These are phyloP conservation scores for Microcebus lehilahytsara DNA, from an alignment of 2,113 vertebrate genomes.

Conservation along the genomic window DNA sequence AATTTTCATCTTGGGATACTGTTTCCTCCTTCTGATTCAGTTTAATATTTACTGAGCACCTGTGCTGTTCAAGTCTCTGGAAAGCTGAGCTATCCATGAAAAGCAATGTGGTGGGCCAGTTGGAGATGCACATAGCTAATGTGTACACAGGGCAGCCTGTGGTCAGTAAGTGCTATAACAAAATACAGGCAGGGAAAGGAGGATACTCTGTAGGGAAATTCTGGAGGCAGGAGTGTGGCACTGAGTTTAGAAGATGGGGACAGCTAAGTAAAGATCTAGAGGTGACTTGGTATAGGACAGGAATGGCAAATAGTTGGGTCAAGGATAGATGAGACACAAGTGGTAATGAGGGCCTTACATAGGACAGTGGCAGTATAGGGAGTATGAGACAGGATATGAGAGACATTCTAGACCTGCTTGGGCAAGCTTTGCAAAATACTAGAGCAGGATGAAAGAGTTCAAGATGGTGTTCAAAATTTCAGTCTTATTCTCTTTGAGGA, in stretches of 20 bases:
- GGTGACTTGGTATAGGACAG: background rate
- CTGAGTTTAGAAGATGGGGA: background rate
- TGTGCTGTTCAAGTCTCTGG: background rate
- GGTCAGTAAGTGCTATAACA: background rate
- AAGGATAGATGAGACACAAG: background rate
- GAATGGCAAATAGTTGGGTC: background rate
- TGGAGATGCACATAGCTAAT: background rate
- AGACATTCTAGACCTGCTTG: background rate
- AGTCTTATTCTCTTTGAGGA: background rate
- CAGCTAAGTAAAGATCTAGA: background rate
- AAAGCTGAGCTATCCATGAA: background rate
- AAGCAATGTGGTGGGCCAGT: background rate
- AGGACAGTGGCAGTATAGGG: background rate
- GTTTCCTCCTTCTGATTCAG: background rate
- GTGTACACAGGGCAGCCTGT: background rate
- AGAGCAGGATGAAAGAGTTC: background rate
- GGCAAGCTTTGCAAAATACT: background rate
- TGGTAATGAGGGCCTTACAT: background rate
- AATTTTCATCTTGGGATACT: background rate
- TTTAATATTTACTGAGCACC: background rate
- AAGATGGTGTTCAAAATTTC: background rate
- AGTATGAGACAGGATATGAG: background rate
- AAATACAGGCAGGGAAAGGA: background rate
- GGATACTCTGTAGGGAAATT: background rate
- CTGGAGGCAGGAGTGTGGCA: background rate